These are phyloP conservation scores for Petrocephalus microphthalmus DNA, from an alignment of 2,113 vertebrate species.

Conservation along the genomic window DNA sequence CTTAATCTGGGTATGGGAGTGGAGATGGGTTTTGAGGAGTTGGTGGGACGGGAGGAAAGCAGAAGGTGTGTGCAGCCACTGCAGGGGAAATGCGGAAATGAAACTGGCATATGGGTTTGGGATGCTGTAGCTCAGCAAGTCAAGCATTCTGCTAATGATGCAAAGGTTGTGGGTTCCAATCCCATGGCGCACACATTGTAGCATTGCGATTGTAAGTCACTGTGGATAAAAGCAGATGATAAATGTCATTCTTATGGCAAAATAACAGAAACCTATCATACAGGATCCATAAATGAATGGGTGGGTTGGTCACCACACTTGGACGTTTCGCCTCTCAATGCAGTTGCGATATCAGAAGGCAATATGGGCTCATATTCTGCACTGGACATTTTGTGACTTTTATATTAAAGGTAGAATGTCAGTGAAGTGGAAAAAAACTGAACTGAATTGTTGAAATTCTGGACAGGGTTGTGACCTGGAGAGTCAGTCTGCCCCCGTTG, in stretches of 20 bases:
- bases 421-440: background rate
- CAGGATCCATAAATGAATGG: background rate
- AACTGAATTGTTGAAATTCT: background rate
- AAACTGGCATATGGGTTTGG: background rate
- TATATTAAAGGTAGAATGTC: background rate
- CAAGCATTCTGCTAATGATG: background rate
- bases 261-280: background rate
- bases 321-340: background rate
- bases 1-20: background rate
- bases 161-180: background rate
- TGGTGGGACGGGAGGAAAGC: background rate
- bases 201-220: background rate
- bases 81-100: background rate
- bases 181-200: background rate
- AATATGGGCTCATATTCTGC: background rate
- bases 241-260: background rate
- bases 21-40: background rate
- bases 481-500: background rate
- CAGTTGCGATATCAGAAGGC: background rate
- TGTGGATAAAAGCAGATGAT: background rate
- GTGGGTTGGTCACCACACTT: background rate
- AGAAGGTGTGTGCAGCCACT: background rate
- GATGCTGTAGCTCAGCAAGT: background rate
- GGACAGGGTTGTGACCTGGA: background rate
- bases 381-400: background rate